Conservation (phyloP, 2,797 vertebrate species). For the Erpetoichthys calabaricus region DNA sequence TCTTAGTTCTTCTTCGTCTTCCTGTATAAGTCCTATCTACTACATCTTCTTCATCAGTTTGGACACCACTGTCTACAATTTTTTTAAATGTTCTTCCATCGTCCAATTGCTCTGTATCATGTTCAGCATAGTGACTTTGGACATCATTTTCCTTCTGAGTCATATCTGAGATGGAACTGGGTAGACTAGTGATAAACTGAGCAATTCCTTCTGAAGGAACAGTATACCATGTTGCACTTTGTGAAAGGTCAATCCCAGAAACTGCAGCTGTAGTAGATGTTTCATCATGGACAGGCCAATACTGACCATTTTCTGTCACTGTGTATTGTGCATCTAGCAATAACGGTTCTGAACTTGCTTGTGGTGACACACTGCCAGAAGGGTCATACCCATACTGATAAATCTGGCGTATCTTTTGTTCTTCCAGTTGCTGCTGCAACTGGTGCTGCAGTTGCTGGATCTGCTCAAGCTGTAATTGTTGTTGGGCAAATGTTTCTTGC, state of each 20-base stretch:
- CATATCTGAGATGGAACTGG: conserved; percentile 57
- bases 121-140: conserved; percentile 56
- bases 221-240: conserved; percentile 55
- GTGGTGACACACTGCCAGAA: conserved; percentile 43
- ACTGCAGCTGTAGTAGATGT: conserved; percentile 50
- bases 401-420: conserved; percentile 87
- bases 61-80: conserved; percentile 83
- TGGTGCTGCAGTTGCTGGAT: conserved; percentile 93
- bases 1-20: conserved; percentile 70
- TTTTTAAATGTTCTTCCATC: conserved; percentile 59
- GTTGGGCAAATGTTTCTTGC: conserved; percentile 86
- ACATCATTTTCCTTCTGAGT: conserved; percentile 58
- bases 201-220: conserved; percentile 53
- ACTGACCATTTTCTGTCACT: conserved; percentile 67
- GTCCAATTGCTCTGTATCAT: conserved; percentile 45
- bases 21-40: conserved; percentile 66
- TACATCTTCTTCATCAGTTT: conserved; percentile 90
- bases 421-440: conserved; percentile 87
- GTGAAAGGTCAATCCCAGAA: conserved; percentile 48
- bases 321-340: conserved; percentile 74
- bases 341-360: conserved; percentile 60
- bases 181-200: conserved; percentile 51
- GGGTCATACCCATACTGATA: conserved; percentile 73
- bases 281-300: conserved; percentile 80
- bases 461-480: conserved; percentile 85